Base-by-base conservation (phyloP, 2,113 vertebrate genomes). In the Capreolus pygargus region DNA sequence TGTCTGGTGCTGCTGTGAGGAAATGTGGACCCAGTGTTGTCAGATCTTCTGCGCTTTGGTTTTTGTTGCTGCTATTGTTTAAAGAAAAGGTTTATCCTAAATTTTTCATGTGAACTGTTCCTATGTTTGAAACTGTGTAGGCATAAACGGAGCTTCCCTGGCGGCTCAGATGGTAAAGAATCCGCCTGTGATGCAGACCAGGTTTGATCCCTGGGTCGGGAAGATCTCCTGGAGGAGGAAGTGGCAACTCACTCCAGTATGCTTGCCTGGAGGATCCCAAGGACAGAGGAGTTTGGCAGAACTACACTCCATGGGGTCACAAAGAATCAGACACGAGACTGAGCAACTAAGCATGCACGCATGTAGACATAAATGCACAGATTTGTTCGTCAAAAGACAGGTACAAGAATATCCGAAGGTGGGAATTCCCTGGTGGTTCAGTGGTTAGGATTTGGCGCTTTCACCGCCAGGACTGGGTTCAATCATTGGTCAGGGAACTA, bases 101-200 rank as follows among this genome's bases (percentile, higher is more conserved):
- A 33, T 86, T 89, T 97, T 94, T 58, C 58, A 64, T 45, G 19
- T 82, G 54, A 94, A 95, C 17, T 82, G 7, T 52, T 45, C 15
- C 39, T 55, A 52, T 60, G 39, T 89, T 89, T 92, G 58, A 89
- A 97, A 97, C 28, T 78, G 11, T 64, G 27, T 25, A 82, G 78
- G 52, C 57, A 94, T 94, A 95, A 76, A 43, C 0, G 3, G 39
- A 39, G 39, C 39, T 76, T 76, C 70, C 36, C 70, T 76, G 70
- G 39, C 0, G 1, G 39, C 39, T 76, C 39, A 76, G 70, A 76
- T 76, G 39, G 70, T 76, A 76, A 76, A 76, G 23, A 43, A 43
- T 43, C 23, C 0, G 3, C 23, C 39, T 76, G 70, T 2, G 13
- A 76, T 76, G 21, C 39, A 27, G 70, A 76, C 6, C 0, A 1